Conservation (phyloP, 2,113 vertebrate species). For the Ochotona princeps region DNA sequence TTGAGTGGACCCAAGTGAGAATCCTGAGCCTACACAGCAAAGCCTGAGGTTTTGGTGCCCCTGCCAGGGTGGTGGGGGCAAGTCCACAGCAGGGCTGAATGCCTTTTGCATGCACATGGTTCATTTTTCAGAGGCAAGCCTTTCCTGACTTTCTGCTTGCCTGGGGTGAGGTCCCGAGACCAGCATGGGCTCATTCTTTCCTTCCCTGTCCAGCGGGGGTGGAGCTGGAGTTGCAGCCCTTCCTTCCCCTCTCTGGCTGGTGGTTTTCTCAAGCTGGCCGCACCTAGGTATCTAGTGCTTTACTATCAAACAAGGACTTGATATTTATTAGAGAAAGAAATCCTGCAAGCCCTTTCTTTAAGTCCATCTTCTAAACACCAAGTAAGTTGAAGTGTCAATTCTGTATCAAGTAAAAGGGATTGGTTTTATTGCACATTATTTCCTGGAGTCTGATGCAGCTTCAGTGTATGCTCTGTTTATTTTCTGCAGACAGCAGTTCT, state of each 20-base stretch:
- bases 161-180: neutral
- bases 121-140: neutral
- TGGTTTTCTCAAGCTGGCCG: neutral
- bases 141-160: neutral
- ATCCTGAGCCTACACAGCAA: neutral
- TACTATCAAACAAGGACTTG: neutral
- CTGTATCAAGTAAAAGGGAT: too few species aligned
- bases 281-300: neutral
- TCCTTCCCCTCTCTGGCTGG: neutral
- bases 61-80: neutral
- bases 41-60: neutral
- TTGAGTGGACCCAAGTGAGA: neutral
- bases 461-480: neutral
- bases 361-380: neutral
- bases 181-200: neutral
- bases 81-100: neutral
- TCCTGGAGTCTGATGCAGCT: neutral
- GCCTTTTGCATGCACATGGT: neutral
- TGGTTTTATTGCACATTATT: neutral
- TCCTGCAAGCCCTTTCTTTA: neutral
- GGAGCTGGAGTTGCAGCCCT: too few species aligned
- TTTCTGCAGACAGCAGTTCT: conserved; percentile 84
- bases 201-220: neutral
- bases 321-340: conserved; percentile 18
- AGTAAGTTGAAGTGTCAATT: too few species aligned